Evolutionary conservation across 2,888 invertebrate species (phyloP).

Genomic region (Ditylenchus weischeri): DNA sequence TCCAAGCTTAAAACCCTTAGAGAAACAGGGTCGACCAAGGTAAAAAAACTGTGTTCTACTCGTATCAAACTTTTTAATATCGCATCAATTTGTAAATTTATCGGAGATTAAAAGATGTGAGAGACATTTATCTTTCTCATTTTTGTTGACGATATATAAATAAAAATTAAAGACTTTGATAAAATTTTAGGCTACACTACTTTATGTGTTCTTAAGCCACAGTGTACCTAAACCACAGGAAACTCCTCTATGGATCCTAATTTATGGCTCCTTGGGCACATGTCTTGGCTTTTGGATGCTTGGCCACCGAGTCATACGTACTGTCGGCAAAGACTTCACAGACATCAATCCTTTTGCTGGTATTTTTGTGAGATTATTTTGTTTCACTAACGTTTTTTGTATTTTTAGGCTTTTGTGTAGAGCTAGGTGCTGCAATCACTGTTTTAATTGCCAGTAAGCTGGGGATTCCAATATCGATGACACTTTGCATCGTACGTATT

Average conservation of each 20-base stretch:
- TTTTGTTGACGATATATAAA: too few relatives aligned
- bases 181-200: conserved; percentile 21
- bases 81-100: not conserved
- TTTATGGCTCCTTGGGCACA: conserved; percentile 19
- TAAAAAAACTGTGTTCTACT: not conserved
- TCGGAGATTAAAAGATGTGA: too few relatives aligned
- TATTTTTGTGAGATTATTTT: too few relatives aligned
- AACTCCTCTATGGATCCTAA: conserved; percentile 24
- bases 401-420: conserved; percentile 10
- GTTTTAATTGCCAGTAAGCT: conserved; percentile 25
- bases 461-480: conserved; percentile 28
- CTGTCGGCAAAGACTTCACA: conserved; percentile 27
- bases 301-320: conserved; percentile 22
- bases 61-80: too few relatives aligned
- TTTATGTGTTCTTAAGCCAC: conserved; percentile 17
- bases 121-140: not conserved
- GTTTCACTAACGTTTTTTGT: too few relatives aligned
- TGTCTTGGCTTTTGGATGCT: conserved; percentile 23
- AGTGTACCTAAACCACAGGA: conserved; percentile 18
- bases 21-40: not conserved
- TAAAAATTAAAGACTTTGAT: too few relatives aligned
- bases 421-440: conserved; percentile 26
- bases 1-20: not conserved
- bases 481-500: conserved; percentile 25
- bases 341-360: conserved; percentile 27